Evolutionary conservation across 1,140 invertebrate species (phyloP), one percentile per base, ranked within the genome.

Genomic region (Thaumetopoea pityocampa): DNA sequence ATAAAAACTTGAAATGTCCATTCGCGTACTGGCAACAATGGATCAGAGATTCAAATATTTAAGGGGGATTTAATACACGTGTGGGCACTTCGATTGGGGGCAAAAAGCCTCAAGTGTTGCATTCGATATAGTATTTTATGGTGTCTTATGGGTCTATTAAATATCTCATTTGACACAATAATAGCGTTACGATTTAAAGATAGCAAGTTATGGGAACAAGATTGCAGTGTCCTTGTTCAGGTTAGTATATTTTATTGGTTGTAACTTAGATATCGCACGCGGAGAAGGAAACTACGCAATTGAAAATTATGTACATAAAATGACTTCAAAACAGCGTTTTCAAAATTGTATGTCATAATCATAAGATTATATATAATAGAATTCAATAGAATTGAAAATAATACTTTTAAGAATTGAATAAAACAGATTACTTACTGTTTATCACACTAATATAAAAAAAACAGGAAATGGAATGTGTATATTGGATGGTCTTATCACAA

Each of bases 1-100:
- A 48, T 62, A 68, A 60, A 59, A 59, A 60, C 43, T 40, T 55
- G 44, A 57, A 65, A 65, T 57, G 65, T 59, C 49, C 58, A 65
- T 61, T 44, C 56, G 41, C 33, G 41, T 26, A 48, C 18, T 44
- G n/a, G 28, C 49, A 48, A 73, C 67, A 78, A 68, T 67, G 64
- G 49, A 36, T 54, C 18, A 18, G 43, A 45, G n/a, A n/a, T n/a
- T n/a, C n/a, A n/a, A n/a, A 52, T 51, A 56, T 61, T 66, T 70
- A 69, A 67, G 52, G 54, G 63, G 50, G 56, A 48, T 63, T 71
- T 67, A 73, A 76, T 72, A 59, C 54, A 55, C 44, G 53, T 38
- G 46, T 61, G 54, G 61, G 54, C 47, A 49, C 38, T 40, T 61
- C 42, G 48, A 66, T 60, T 60, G 33, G 30, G 7, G 46, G 56